A percentile compares a stretch with the other conserved stretches of the same genome.
phyloP scores from a whole-genome alignment of 2,888 invertebrate species.

The Drosophila austrosaltans region DNA sequence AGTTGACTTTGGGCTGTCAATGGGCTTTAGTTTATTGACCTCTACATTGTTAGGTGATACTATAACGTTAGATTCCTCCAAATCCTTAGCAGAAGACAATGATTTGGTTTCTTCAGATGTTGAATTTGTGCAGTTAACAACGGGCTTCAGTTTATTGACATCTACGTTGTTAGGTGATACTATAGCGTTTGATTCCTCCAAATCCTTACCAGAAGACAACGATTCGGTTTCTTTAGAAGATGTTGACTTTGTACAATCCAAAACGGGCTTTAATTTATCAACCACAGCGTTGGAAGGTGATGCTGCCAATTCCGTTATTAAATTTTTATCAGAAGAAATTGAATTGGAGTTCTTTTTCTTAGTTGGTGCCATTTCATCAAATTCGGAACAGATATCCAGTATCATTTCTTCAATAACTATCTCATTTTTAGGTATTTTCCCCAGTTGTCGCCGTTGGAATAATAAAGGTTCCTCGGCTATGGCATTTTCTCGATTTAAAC shows the following conservation, averaged over 20 bases:
- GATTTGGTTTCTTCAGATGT: no score
- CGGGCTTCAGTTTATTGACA: no score
- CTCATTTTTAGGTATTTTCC: neutral
- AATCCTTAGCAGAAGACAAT: no score
- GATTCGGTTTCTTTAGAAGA: no score
- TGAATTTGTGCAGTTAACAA: no score
- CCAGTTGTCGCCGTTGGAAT: neutral
- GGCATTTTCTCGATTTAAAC: conserved; percentile 4
- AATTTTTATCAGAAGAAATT: neutral
- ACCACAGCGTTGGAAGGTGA: no score
- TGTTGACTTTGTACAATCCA: no score
- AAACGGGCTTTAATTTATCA: no score
- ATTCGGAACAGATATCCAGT: neutral
- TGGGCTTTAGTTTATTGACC: neutral
- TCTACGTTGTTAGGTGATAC: no score
- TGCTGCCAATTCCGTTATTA: neutral
- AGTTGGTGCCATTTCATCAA: no score
- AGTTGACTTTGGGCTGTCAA: neutral
- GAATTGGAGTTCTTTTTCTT: neutral
- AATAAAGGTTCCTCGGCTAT: neutral
- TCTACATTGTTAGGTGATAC: neutral
- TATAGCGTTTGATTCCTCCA: neutral
- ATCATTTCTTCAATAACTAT: neutral
- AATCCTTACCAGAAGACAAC: no score
- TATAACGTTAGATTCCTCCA: neutral